Conservation (phyloP, 2,888 invertebrate genomes). For the Nymphalis polychloros region DNA sequence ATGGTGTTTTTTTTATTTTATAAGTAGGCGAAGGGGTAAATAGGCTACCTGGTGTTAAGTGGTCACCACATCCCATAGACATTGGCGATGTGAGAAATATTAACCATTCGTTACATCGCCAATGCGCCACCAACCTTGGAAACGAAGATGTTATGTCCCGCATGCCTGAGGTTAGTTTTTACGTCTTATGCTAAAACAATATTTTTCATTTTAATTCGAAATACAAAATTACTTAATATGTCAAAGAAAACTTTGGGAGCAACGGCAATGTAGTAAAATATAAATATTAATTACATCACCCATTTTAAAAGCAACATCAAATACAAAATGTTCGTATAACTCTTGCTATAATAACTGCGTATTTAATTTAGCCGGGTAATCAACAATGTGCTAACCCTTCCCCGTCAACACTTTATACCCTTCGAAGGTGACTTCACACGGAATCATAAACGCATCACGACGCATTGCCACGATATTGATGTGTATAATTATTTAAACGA, state of each 20-base stretch:
- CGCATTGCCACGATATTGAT: conserved; percentile 14
- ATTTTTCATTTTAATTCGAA: not conserved
- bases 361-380: conserved; percentile 34
- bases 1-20: too few relatives aligned
- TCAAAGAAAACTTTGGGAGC: not conserved
- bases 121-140: too few relatives aligned
- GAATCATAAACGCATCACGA: conserved; percentile 13
- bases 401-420: conserved; percentile 20
- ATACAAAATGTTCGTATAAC: not conserved
- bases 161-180: too few relatives aligned
- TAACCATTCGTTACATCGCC: too few relatives aligned
- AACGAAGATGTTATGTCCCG: too few relatives aligned
- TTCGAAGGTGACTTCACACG: conserved; percentile 27
- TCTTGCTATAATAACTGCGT: conserved; percentile 22
- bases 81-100: too few relatives aligned
- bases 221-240: not conserved
- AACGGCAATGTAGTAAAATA: too few relatives aligned
- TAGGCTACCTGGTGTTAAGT: too few relatives aligned
- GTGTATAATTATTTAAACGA: not conserved
- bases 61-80: too few relatives aligned
- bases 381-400: conserved; percentile 23
- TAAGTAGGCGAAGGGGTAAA: too few relatives aligned
- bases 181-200: too few relatives aligned
- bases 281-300: conserved; percentile 1
- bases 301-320: conserved; percentile 3